These are phyloP conservation scores for Leptobrachium ailaonicum DNA, from an alignment of 2,113 vertebrate species.

Conservation along the genomic window DNA sequence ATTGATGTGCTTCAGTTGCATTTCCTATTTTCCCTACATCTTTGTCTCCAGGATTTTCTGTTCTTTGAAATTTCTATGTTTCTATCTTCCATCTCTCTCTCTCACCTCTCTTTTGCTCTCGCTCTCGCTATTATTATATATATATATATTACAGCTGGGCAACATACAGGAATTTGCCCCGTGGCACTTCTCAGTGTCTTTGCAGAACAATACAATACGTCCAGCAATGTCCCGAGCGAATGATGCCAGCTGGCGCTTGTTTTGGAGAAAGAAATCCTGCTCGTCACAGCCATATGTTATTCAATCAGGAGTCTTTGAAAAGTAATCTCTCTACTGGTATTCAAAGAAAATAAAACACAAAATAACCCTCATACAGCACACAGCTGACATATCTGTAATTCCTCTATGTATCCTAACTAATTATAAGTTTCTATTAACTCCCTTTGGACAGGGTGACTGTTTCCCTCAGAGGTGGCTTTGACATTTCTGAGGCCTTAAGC, in stretches of 20 bases:
- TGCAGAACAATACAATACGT: slow-evolving; percentile 9
- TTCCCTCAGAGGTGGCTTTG: too few relatives aligned
- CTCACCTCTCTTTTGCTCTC: background rate
- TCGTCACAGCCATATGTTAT: slow-evolving; percentile 9
- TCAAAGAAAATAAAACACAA: background rate
- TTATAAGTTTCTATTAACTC: too few relatives aligned
- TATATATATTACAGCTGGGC: slow-evolving; percentile 31
- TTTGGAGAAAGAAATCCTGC: slow-evolving; percentile 1
- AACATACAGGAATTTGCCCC: slow-evolving; percentile 42
- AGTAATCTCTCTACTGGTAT: background rate
- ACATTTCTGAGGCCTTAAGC: too few relatives aligned
- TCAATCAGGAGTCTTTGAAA: background rate
- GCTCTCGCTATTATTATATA: background rate
- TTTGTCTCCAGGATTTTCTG: too few relatives aligned
- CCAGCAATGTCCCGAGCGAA: slow-evolving; percentile 10
- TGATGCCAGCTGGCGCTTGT: slow-evolving; percentile 37
- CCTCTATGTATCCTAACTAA: too few relatives aligned
- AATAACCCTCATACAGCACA: too few relatives aligned
- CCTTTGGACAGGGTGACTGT: too few relatives aligned
- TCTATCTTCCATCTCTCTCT: background rate
- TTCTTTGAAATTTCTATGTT: background rate
- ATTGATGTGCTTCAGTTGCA: too few relatives aligned
- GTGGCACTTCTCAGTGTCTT: slow-evolving; percentile 32
- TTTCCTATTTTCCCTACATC: too few relatives aligned
- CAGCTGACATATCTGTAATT: too few relatives aligned